Percentiles rank a stretch among this genome's conserved stretches.
Conservation (phyloP, 2,797 vertebrate genomes). For the Cottoperca gobio region DNA sequence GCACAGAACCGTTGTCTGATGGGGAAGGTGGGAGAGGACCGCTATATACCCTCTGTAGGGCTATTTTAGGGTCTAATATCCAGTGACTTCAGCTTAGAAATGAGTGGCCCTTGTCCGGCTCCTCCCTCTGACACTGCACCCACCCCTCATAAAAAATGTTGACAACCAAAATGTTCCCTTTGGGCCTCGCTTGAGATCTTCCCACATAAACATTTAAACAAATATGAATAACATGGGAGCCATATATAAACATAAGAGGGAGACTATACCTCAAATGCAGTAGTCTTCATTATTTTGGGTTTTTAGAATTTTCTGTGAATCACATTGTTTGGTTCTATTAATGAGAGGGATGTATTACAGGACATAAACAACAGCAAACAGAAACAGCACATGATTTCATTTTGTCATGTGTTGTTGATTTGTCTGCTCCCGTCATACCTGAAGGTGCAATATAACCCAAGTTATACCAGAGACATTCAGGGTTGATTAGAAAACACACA, state of each 20-base stretch:
- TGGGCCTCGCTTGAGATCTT: conserved; percentile 21
- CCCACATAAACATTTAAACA: conserved; percentile 44
- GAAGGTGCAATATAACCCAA: not conserved
- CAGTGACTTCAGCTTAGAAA: conserved; percentile 81
- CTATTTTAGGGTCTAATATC: conserved; percentile 93
- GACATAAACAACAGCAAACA: conserved; percentile 12
- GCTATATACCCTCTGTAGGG: conserved; percentile 82
- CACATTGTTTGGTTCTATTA: conserved; percentile 5
- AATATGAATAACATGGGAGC: not conserved
- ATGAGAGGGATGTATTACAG: not conserved
- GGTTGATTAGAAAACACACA: not conserved
- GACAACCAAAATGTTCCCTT: conserved; percentile 61
- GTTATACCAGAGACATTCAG: not conserved
- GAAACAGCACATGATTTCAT: conserved; percentile 29
- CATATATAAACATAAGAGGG: conserved; percentile 14
- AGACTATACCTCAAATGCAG: not conserved
- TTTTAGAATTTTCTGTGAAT: conserved; percentile 22
- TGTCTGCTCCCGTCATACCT: conserved; percentile 7
- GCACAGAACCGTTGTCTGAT: conserved; percentile 54
- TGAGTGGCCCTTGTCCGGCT: conserved; percentile 61
- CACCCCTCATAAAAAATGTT: conserved; percentile 71
- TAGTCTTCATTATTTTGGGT: not conserved
- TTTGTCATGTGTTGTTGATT: conserved; percentile 24
- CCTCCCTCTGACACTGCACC: conserved; percentile 65
- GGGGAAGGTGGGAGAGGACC: conserved; percentile 35